These are phyloP conservation scores for Cristatella mucedo DNA, from an alignment of 2,888 invertebrate species.

Conservation along the genomic window DNA sequence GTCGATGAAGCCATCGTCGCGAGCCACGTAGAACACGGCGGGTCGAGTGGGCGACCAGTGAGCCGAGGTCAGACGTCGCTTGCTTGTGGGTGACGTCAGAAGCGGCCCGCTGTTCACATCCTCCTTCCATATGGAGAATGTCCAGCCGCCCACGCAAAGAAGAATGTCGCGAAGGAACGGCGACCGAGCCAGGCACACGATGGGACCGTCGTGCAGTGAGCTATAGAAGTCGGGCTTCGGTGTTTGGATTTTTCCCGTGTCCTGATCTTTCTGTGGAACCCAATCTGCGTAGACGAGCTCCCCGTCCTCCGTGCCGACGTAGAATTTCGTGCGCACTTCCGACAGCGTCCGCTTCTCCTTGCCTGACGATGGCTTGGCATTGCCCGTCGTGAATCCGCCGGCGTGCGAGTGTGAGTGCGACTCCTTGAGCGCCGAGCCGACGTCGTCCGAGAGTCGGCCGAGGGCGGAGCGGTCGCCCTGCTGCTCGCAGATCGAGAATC, in stretches of 20 bases:
- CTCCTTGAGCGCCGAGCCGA: too few relatives aligned
- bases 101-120: conserved; percentile 41
- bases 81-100: conserved; percentile 21
- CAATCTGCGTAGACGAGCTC: conserved; percentile 39
- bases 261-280: conserved; percentile 40
- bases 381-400: conserved; percentile 18
- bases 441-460: too few relatives aligned
- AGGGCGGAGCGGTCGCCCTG: conserved; percentile 35
- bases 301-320: conserved; percentile 39
- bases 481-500: conserved; percentile 32
- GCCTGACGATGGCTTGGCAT: conserved; percentile 25
- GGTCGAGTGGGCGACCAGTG: conserved; percentile 62
- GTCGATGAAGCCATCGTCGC: conserved; percentile 59
- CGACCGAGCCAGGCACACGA: conserved; percentile 40
- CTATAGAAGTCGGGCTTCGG: conserved; percentile 37
- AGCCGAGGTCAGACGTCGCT: conserved; percentile 32
- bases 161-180: conserved; percentile 48
- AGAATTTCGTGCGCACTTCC: conserved; percentile 33
- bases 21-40: conserved; percentile 53
- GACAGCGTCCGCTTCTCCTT: conserved; percentile 31
- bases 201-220: conserved; percentile 32
- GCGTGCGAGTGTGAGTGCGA: too few relatives aligned
- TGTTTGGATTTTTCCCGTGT: conserved; percentile 36
- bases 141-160: conserved; percentile 56
- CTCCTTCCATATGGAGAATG: conserved; percentile 59